Evolutionary conservation across 1,140 invertebrate species (phyloP).

Genomic region (Melitaea cinxia): DNA sequence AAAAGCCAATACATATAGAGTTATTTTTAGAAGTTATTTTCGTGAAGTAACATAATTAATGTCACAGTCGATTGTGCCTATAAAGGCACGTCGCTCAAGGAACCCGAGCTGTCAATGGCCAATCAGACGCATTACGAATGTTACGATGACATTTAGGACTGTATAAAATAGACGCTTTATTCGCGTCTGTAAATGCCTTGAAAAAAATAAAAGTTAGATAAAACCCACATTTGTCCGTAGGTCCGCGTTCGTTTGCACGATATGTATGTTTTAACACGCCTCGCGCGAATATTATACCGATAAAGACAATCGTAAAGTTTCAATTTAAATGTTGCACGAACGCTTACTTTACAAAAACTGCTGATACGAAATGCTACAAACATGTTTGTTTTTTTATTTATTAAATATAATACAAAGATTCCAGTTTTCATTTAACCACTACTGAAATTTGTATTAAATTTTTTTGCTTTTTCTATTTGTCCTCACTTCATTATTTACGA

Average conservation of each 20-base stretch:
- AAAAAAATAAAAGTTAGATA: slow-evolving; percentile 52
- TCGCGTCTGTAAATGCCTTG: slow-evolving; percentile 13
- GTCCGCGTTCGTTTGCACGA: slow-evolving; percentile 38
- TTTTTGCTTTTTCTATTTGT: neutral
- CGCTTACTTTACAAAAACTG: slow-evolving; percentile 7
- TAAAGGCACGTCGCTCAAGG: slow-evolving; percentile 5
- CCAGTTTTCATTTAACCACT: neutral
- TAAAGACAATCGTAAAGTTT: slow-evolving; percentile 67
- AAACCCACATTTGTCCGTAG: slow-evolving; percentile 34
- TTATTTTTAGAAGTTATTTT: too few relatives aligned
- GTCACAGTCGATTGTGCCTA: neutral
- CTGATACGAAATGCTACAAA: slow-evolving; percentile 6
- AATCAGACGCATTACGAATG: slow-evolving; percentile 19
- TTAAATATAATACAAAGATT: neutral
- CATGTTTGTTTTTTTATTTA: neutral
- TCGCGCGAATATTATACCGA: slow-evolving; percentile 49
- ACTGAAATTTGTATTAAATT: neutral
- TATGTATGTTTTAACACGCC: slow-evolving; percentile 52
- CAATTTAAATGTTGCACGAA: slow-evolving; percentile 52
- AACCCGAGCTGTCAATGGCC: slow-evolving; percentile 16
- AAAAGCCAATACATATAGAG: too few relatives aligned
- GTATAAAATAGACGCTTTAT: slow-evolving; percentile 31
- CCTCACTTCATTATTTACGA: neutral
- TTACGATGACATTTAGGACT: slow-evolving; percentile 27
- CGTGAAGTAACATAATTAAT: too few relatives aligned